These are phyloP conservation scores for Orussus abietinus DNA, from an alignment of 1,140 invertebrate species.

Conservation along the genomic window DNA sequence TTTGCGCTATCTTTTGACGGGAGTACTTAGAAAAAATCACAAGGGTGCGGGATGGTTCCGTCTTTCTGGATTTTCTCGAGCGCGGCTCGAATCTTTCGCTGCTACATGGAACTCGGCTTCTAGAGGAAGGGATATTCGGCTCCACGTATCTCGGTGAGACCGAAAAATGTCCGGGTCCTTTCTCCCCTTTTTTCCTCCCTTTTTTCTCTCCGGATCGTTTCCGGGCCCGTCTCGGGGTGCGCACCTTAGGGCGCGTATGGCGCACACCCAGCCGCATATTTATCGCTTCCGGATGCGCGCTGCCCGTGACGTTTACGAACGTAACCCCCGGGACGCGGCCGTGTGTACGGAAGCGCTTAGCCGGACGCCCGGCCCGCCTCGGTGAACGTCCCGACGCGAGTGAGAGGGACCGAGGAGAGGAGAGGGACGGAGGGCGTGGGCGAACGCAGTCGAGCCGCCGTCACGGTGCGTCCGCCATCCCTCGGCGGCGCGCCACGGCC, in stretches of 20 bases:
- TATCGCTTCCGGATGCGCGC: conserved; percentile 28
- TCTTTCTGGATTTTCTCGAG: no score
- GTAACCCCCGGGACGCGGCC: conserved; percentile 12
- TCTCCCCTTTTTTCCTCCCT: background rate
- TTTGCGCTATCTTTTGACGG: no score
- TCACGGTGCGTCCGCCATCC: no score
- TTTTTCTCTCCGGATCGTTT: background rate
- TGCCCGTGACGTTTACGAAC: conserved; percentile 21
- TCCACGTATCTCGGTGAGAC: no score
- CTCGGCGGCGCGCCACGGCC: no score
- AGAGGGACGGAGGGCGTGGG: background rate
- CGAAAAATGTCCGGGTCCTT: no score
- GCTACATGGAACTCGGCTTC: no score
- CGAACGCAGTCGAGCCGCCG: background rate
- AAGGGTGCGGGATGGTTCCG: no score
- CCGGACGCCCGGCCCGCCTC: conserved; percentile 20
- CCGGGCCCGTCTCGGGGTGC: background rate
- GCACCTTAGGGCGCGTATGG: background rate
- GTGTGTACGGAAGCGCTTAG: conserved; percentile 25
- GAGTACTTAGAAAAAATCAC: no score
- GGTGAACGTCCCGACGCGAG: conserved; percentile 3
- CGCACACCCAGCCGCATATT: conserved; percentile 22
- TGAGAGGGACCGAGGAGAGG: background rate
- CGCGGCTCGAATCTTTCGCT: no score
- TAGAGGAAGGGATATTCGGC: no score